A percentile compares a stretch with the other conserved stretches of the same genome.
Evolutionary conservation across 1,140 invertebrate genomes (phyloP).

Genomic region (Drosophila sulfurigaster): DNA sequence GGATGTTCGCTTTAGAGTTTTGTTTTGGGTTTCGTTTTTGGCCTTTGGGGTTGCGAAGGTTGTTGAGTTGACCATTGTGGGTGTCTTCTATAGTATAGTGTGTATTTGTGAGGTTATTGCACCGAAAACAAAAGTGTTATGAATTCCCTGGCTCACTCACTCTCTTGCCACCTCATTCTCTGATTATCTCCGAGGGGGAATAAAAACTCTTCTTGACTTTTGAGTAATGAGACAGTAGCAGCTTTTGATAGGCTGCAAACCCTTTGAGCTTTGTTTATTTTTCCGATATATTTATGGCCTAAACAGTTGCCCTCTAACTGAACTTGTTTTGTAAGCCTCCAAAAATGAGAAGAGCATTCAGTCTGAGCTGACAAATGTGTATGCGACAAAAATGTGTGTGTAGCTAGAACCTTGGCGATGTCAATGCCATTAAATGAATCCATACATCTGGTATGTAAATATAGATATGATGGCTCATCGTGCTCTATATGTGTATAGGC

Average conservation of each 20-base stretch:
- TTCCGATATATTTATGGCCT: slow-evolving; percentile 1
- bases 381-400: neutral
- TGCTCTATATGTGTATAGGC: slow-evolving; percentile 18
- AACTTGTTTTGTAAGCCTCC: slow-evolving; percentile 7
- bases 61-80: slow-evolving; percentile 11
- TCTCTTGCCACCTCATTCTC: neutral
- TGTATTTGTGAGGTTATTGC: slow-evolving; percentile 42
- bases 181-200: slow-evolving; percentile 1
- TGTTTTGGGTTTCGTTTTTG: slow-evolving; percentile 24
- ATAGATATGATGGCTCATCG: slow-evolving; percentile 31
- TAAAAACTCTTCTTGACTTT: neutral
- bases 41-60: slow-evolving; percentile 31
- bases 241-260: slow-evolving; percentile 10
- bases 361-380: slow-evolving; percentile 20
- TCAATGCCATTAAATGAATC: slow-evolving; percentile 20
- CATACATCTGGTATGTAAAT: slow-evolving; percentile 31
- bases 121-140: slow-evolving; percentile 39
- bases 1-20: neutral
- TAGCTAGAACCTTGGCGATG: slow-evolving; percentile 11
- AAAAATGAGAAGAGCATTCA: neutral
- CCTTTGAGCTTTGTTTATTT: slow-evolving; percentile 1
- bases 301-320: slow-evolving; percentile 21
- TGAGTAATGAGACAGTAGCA: slow-evolving; percentile 15
- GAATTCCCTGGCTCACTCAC: neutral
- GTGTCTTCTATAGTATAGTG: neutral